Percentiles rank a stretch among this genome's conserved stretches.
phyloP scores from a whole-genome alignment of 1,140 invertebrate genomes.

The Drosophila melanica region DNA sequence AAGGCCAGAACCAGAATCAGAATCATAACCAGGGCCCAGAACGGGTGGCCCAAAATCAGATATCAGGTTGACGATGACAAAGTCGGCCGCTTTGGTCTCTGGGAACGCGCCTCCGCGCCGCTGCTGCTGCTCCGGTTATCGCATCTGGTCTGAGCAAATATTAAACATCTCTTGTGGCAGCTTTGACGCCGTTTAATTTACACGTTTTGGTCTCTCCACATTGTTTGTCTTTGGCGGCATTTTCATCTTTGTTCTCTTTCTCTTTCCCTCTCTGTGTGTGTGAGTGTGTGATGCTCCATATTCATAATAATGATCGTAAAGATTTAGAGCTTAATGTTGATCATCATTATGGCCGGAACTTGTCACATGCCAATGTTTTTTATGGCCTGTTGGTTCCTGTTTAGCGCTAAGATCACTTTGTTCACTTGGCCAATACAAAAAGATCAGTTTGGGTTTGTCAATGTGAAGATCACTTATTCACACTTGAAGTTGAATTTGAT shows the following conservation, averaged over 20 bases:
- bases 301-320: constrained; percentile 39
- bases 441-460: constrained; percentile 2
- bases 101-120: constrained; percentile 17
- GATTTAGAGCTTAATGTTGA: constrained; percentile 31
- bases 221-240: constrained; percentile 67
- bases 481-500: not conserved
- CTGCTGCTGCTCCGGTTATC: constrained; percentile 60
- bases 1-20: not conserved
- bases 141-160: constrained; percentile 68
- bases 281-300: constrained; percentile 60
- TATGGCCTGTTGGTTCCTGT: constrained; percentile 57
- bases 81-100: constrained; percentile 23
- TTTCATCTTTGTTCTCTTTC: constrained; percentile 58
- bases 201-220: constrained; percentile 5
- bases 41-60: constrained; percentile 47
- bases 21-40: not conserved
- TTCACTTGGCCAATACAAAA: no score
- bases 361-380: constrained; percentile 67
- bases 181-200: constrained; percentile 50
- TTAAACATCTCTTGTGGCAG: constrained; percentile 59
- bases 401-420: constrained; percentile 14
- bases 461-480: constrained; percentile 2
- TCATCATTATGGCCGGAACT: constrained; percentile 70
- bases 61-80: not conserved
- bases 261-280: constrained; percentile 14